phyloP scores from a whole-genome alignment of 2,797 vertebrate genomes.

The Pelobates cultripes region DNA sequence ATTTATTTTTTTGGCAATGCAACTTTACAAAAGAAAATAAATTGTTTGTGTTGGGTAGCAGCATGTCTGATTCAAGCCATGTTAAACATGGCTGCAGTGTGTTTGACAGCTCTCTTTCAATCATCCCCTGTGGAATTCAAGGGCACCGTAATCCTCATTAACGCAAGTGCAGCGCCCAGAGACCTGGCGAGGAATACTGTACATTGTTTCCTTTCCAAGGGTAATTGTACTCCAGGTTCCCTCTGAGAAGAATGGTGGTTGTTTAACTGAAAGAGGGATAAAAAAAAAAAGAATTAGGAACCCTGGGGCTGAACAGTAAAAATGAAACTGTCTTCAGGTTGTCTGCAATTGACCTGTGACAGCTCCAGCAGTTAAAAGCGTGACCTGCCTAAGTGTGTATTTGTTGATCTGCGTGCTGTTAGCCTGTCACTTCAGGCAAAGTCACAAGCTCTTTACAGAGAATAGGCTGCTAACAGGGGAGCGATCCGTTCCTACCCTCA shows the following conservation, averaged over 20 bases:
- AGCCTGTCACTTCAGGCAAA: constrained; percentile 27
- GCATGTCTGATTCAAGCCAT: too few relatives aligned
- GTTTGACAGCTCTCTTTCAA: too few relatives aligned
- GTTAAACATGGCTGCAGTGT: too few relatives aligned
- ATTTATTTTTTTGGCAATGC: too few relatives aligned
- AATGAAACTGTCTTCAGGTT: constrained; percentile 43
- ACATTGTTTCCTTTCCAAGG: not conserved
- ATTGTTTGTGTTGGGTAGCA: too few relatives aligned
- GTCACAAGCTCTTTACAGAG: not conserved
- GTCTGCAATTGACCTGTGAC: constrained; percentile 67
- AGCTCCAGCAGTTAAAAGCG: constrained; percentile 60
- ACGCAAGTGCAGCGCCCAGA: too few relatives aligned
- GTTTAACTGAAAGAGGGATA: constrained; percentile 14
- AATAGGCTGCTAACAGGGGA: not conserved
- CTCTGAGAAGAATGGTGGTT: not conserved
- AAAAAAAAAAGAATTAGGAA: not conserved
- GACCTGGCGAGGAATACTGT: too few relatives aligned
- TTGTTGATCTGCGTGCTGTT: constrained; percentile 41
- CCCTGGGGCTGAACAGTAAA: constrained; percentile 14
- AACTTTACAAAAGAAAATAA: too few relatives aligned
- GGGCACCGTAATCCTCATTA: too few relatives aligned
- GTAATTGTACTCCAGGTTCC: constrained; percentile 36
- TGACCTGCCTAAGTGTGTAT: constrained; percentile 58
- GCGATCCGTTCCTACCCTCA: not conserved
- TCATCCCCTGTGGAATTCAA: too few relatives aligned